Base-by-base conservation (phyloP, 2,797 vertebrate species). In the Semaprochilodus insignis region DNA sequence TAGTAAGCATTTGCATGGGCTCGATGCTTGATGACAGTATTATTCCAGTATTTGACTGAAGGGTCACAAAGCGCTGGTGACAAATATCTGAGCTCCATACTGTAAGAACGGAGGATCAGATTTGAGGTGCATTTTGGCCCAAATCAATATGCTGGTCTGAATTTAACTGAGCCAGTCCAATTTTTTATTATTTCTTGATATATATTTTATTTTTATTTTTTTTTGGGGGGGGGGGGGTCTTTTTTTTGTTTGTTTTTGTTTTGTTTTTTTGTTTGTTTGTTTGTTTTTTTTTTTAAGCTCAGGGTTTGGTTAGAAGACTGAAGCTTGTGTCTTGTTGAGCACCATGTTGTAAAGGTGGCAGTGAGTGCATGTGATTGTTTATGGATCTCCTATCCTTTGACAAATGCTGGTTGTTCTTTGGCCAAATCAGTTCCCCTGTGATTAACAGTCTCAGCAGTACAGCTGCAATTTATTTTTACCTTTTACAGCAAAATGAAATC, bases 241-340 rank as follows among this genome's bases (percentile, higher is more conserved):
- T 79, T 88, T 85, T 92, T 72, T 90, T 3, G 11, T 67, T 36
- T 16, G 14, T 92, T 83, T 89, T 92, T 93, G 85, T 77, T 88
- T 85, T 91, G 59, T 89, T 2, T 14, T 78, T 83, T 90, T 91
- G 16, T 87, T 81, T 88, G 85, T 83, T 89, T 92, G 92, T 87
- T 81, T 91, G 51, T 89, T 0, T 13, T 78, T 83, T 89, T 91
- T 83, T 90, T 91, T 93, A 93, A 93, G 91, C 94, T 95, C 94
- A 95, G 94, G 94, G 93, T 94, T 91, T 87, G 91, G 91, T 91
- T 90, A 91, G 87, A 90, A 91, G 91, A 91, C 89, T 80, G 88
- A 69, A 11, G 17, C 55, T 70, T 6, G 31, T 71, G 62, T 77
- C 16, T 51, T 80, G 65, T 23, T 23, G 40, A 69, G 66, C 66